Evolutionary conservation across 2,888 invertebrate genomes (phyloP), one percentile per base, ranked within the genome.

Genomic region (Netelia melanura): DNA sequence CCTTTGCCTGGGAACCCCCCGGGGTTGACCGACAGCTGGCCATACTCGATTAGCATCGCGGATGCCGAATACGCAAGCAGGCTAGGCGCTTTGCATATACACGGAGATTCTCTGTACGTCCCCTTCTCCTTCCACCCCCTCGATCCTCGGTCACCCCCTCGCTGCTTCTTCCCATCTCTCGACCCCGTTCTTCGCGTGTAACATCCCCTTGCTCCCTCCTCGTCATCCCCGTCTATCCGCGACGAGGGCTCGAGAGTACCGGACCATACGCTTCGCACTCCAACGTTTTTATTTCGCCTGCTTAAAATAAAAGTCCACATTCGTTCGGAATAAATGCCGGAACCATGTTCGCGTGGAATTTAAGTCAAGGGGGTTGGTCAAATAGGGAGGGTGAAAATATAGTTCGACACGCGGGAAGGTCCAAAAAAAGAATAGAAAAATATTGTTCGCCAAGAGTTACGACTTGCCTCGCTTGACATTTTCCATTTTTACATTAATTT

Each of bases 21-120:
- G 64, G 71, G 70, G 82, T 83, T 87, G 86, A 85, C 84, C 89
- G 86, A 87, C 89, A 89, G 88, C 87, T 88, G 88, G 86, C 68
- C 86, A 85, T 85, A 79, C 82, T 87, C 85, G 89, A 89, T 89
- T 88, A 89, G 87, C 88, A 89, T 89, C 82, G 79, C 72, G 84
- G 84, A 86, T 86, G 86, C 70, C 77, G 84, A 84, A 84, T 88
- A 86, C 86, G 81, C 84, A 87, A 88, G 85, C 83, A 87, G 84
- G 61, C 38, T 38, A 38, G 54, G 68, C 84, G 77, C 71, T 88
- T 88, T 89, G 87, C 88, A 89, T 88, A 86, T 79, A 84, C 87
- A 87, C 76, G 84, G 71, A 56, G 56, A 67, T 25, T 52, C 52
- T 54, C 58, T 17, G 62, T 44, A 64, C 38, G 5, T 38, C 38